A percentile compares a stretch with the other conserved stretches of the same genome.
These are phyloP conservation scores for Campodea augens DNA, from an alignment of 1,140 invertebrate species.

Conservation along the genomic window DNA sequence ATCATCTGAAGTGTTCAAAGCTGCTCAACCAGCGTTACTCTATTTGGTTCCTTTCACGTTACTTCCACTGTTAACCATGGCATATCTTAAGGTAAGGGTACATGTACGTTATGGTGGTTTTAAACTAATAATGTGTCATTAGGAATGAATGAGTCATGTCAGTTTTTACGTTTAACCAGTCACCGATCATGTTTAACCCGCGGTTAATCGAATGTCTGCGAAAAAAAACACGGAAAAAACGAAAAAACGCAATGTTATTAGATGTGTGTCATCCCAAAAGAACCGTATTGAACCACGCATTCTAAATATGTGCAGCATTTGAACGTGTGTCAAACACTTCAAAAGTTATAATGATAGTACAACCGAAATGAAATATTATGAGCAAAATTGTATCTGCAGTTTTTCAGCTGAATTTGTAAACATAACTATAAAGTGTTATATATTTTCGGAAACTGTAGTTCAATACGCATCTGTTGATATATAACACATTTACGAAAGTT, in stretches of 20 bases:
- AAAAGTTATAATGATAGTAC: too few relatives aligned
- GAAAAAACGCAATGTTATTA: slow-evolving; percentile 5
- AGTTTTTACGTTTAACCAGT: too few relatives aligned
- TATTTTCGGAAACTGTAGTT: too few relatives aligned
- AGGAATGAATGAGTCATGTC: slow-evolving; percentile 3
- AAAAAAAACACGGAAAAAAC: slow-evolving; percentile 2
- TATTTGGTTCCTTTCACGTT: slow-evolving; percentile 95
- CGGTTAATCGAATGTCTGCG: too few relatives aligned
- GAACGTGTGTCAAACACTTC: too few relatives aligned
- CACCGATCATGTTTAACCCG: too few relatives aligned
- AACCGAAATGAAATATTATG: too few relatives aligned
- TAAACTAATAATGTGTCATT: slow-evolving; percentile 6
- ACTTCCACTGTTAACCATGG: slow-evolving; percentile 87
- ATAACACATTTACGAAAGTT: too few relatives aligned
- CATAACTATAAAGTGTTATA: too few relatives aligned
- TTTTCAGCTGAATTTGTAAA: slow-evolving; percentile 2
- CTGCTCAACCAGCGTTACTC: slow-evolving; percentile 86
- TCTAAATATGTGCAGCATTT: background rate
- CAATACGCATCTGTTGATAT: too few relatives aligned
- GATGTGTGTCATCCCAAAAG: slow-evolving; percentile 3
- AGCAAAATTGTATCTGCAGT: too few relatives aligned
- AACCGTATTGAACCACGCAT: slow-evolving; percentile 7
- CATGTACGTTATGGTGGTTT: slow-evolving; percentile 9
- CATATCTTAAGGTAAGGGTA: slow-evolving; percentile 71
- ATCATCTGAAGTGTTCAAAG: slow-evolving; percentile 92